Evolutionary conservation across 2,888 invertebrate genomes (phyloP).

Genomic region (Schizotus pectinicornis): DNA sequence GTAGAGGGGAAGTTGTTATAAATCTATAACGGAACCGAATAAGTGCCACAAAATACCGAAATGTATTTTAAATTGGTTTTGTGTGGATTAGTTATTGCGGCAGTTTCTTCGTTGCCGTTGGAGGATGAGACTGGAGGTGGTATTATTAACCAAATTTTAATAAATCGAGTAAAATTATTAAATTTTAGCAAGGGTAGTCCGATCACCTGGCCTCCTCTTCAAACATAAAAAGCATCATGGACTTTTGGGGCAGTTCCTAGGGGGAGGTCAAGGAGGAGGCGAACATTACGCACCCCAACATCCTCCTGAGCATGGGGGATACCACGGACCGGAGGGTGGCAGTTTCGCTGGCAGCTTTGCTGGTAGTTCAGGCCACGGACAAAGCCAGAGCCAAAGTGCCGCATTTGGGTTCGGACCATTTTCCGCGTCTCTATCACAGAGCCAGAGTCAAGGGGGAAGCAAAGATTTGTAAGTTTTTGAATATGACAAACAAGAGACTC

Average conservation of each 20-base stretch:
- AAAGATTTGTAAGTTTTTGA: conserved; percentile 8
- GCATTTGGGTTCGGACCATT: conserved; percentile 21
- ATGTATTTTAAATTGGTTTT: conserved; percentile 13
- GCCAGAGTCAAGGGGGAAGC: conserved; percentile 18
- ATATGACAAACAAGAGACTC: too few species aligned
- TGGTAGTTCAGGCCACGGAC: conserved; percentile 15
- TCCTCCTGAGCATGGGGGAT: neutral
- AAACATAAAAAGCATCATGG: conserved; percentile 16
- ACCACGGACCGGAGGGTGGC: conserved; percentile 11
- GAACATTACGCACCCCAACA: conserved; percentile 11
- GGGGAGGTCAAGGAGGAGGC: neutral
- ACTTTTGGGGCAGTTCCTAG: conserved; percentile 10
- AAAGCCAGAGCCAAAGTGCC: conserved; percentile 21
- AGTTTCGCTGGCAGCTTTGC: conserved; percentile 18
- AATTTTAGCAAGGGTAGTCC: conserved; percentile 13
- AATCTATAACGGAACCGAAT: neutral
- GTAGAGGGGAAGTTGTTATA: conserved; percentile 28
- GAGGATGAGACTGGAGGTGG: conserved; percentile 4
- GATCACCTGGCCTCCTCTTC: conserved; percentile 16
- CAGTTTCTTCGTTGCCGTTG: conserved; percentile 3
- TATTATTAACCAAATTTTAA: neutral
- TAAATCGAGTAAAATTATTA: neutral
- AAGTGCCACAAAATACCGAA: conserved; percentile 14
- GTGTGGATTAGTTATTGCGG: conserved; percentile 1
- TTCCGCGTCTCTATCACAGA: conserved; percentile 19